A percentile compares a stretch with the other conserved stretches of the same genome.
phyloP scores from a whole-genome alignment of 2,113 vertebrate species.

The Melanostigma gelatinosum region DNA sequence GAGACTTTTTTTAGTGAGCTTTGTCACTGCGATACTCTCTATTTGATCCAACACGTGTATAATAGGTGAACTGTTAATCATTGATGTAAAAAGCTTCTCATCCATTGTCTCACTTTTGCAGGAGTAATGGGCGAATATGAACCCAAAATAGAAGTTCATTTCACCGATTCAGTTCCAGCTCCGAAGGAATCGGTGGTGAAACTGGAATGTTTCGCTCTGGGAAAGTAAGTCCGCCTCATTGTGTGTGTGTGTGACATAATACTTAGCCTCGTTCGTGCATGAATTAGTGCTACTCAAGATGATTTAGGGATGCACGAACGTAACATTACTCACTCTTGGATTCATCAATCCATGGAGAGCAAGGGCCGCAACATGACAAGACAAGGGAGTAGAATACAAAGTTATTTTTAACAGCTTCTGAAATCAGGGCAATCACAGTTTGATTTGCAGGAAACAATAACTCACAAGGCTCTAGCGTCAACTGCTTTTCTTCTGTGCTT shows the following conservation, averaged over 20 bases:
- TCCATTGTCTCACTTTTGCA: conserved; percentile 74
- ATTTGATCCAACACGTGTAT: conserved; percentile 56
- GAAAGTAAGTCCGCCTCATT: conserved; percentile 89
- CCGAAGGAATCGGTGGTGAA: conserved; percentile 92
- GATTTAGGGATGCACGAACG: conserved; percentile 38
- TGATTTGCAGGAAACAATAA: conserved; percentile 54
- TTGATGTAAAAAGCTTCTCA: conserved; percentile 60
- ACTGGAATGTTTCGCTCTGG: conserved; percentile 95
- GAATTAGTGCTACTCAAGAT: conserved; percentile 30
- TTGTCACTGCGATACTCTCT: conserved; percentile 40
- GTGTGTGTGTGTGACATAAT: conserved; percentile 22
- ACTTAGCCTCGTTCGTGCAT: conserved; percentile 28
- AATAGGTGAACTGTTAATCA: conserved; percentile 68
- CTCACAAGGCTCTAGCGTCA: conserved; percentile 33
- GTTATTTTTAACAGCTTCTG: conserved; percentile 49
- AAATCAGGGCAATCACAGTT: conserved; percentile 47
- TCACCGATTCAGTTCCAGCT: conserved; percentile 91
- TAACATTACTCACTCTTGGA: conserved; percentile 41
- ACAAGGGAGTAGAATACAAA: conserved; percentile 57
- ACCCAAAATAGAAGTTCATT: conserved; percentile 98
- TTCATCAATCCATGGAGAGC: conserved; percentile 39
- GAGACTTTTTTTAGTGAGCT: conserved; percentile 50
- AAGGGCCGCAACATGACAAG: conserved; percentile 29
- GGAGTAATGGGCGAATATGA: conserved; percentile 98
- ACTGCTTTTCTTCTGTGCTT: conserved; percentile 29